Base-by-base conservation (phyloP, 2,888 invertebrate genomes). In the Dascillus cervinus region DNA sequence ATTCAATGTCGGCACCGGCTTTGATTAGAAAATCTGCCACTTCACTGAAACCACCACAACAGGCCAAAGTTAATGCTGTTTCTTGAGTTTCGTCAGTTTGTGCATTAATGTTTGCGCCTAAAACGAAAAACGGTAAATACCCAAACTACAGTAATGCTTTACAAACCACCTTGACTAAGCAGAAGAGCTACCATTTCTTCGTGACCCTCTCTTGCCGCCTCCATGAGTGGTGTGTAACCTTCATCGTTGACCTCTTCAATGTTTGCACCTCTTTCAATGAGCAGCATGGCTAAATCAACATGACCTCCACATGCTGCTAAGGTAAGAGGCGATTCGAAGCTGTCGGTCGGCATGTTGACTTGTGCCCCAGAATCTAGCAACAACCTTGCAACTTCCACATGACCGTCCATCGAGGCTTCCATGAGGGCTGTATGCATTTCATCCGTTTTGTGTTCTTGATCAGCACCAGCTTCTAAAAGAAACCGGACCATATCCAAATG, bases 331-430 rank as follows among this genome's bases (percentile, higher is more conserved):
- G 96, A 97, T 70, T 98, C 98, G 69, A 97, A 97, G 64, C 96
- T 95, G 67, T 97, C 97, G 27, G 95, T 92, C 32, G 97, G 96
- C 94, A 98, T 95, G 69, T 98, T 98, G 34, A 94, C 91, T 74
- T 96, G 96, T 29, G 97, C 97, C 41, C 97, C 97, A 12, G 91
- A 92, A 68, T 97, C 95, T 10, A 98, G 70, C 44, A 98, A 72
- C 43, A 97, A 72, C 49, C 91, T 72, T 4, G 96, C 96, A 26
- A 98, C 97, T 67, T 97, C 96, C 1, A 96, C 92, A 61, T 98
- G 97, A 0, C 98, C 97, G 65, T 98, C 97, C 97, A 98, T 98
- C 38, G 95, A 94, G 29, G 97, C 97, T 67, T 98, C 97, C 96
- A 98, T 97, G 23, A 98, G 72, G 23, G 97, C 97, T 13, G 97